phyloP scores from a whole-genome alignment of 2,888 invertebrate genomes.

The Dryadula phaetusa region DNA sequence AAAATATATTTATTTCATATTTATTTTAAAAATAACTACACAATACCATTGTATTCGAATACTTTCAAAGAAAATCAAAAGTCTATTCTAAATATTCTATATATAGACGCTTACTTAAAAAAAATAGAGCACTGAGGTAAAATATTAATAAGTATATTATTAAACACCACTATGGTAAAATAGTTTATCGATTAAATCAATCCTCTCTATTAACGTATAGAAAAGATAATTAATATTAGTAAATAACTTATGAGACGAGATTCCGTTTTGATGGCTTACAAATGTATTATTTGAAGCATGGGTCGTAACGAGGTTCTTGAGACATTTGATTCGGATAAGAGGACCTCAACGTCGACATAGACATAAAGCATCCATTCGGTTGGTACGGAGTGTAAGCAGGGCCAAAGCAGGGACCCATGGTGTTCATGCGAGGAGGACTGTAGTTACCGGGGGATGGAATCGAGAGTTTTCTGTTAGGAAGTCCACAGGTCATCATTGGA shows the following conservation, averaged over 20 bases:
- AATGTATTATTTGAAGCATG: conserved; percentile 47
- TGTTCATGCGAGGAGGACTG: conserved; percentile 29
- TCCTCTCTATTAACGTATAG: not conserved
- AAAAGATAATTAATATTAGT: not conserved
- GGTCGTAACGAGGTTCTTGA: conserved; percentile 45
- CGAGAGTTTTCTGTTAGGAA: conserved; percentile 28
- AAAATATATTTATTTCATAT: not conserved
- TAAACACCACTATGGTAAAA: not conserved
- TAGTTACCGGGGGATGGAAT: conserved; percentile 17
- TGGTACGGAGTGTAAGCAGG: conserved; percentile 48
- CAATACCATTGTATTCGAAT: not conserved
- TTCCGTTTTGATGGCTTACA: conserved; percentile 26
- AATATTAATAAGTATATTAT: not conserved
- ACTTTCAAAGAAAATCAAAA: not conserved
- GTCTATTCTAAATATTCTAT: not conserved
- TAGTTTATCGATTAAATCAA: not conserved
- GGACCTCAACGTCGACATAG: conserved; percentile 57
- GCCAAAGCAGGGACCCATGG: conserved; percentile 48
- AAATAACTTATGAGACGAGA: conserved; percentile 36
- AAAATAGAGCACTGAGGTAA: not conserved
- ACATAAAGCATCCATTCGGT: conserved; percentile 61
- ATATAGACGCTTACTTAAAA: not conserved
- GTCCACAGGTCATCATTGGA: conserved; percentile 43
- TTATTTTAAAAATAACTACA: not conserved
- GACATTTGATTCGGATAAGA: conserved; percentile 47